phyloP scores from a whole-genome alignment of 2,113 vertebrate species.

The Macrotis lagotis region DNA sequence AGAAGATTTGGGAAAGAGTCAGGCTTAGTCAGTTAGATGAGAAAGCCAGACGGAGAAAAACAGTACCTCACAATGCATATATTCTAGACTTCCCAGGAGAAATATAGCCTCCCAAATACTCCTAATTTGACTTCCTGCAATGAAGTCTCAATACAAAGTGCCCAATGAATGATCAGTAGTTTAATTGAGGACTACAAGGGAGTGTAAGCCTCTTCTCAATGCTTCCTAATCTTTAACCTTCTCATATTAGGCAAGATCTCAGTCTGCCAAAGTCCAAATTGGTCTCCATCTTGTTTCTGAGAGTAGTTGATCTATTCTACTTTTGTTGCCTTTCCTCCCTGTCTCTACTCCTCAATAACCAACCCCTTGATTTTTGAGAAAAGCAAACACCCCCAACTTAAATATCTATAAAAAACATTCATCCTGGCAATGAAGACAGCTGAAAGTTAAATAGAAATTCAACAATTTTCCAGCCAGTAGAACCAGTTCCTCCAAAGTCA shows the following conservation, averaged over 20 bases:
- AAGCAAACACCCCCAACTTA: constrained; percentile 18
- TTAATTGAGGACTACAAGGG: neutral
- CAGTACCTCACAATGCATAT: neutral
- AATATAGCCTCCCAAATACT: neutral
- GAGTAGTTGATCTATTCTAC: neutral
- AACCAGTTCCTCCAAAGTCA: constrained; percentile 47
- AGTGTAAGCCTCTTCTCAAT: neutral
- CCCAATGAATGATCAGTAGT: constrained; percentile 1
- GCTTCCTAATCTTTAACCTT: constrained; percentile 9
- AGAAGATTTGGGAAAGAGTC: neutral
- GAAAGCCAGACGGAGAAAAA: neutral
- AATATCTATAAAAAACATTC: constrained; percentile 55
- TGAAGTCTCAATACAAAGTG: neutral
- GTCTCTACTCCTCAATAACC: neutral
- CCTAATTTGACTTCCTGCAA: constrained; percentile 35
- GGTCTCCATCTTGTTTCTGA: neutral
- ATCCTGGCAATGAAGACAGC: constrained; percentile 29
- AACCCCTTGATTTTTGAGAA: constrained; percentile 46
- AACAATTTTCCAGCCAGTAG: constrained; percentile 49
- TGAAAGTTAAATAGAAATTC: constrained; percentile 55
- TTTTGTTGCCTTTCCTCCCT: neutral
- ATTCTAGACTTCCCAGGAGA: constrained; percentile 37
- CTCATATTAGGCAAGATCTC: neutral
- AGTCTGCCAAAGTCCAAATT: rapidly evolving
- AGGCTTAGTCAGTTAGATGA: neutral